Evolutionary conservation across 2,113 vertebrate genomes (phyloP).

Genomic region (Calonectris borealis): DNA sequence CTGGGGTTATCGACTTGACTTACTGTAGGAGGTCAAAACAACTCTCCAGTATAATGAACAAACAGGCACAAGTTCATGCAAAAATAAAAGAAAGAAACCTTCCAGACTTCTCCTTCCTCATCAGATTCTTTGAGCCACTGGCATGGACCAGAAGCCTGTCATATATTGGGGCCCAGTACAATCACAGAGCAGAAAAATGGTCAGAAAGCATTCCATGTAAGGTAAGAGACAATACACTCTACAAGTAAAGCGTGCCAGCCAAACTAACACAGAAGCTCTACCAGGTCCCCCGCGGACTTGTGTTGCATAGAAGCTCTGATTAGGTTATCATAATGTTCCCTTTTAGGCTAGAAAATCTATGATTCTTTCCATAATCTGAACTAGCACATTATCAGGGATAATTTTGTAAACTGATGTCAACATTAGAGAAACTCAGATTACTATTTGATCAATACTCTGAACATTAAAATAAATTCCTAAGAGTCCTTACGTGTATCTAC

Average conservation of each 20-base stretch:
- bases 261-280: neutral
- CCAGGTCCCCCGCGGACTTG: neutral
- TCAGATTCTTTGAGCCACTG: neutral
- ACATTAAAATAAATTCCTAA: constrained; percentile 20
- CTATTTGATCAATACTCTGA: neutral
- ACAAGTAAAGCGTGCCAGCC: neutral
- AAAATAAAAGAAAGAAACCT: neutral
- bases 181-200: neutral
- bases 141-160: neutral
- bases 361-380: neutral
- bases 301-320: neutral
- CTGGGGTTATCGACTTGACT: neutral
- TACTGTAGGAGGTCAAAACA: neutral
- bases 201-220: neutral
- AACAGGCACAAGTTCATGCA: neutral
- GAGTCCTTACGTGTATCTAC: neutral
- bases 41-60: neutral
- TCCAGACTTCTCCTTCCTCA: neutral
- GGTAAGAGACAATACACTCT: neutral
- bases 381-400: constrained; percentile 16
- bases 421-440: constrained; percentile 4
- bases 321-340: neutral
- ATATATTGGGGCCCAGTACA: neutral
- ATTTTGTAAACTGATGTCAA: constrained; percentile 14
- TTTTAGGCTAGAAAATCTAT: neutral